Conservation (phyloP, 2,888 invertebrate species). For the Epicampocera succincta region DNA sequence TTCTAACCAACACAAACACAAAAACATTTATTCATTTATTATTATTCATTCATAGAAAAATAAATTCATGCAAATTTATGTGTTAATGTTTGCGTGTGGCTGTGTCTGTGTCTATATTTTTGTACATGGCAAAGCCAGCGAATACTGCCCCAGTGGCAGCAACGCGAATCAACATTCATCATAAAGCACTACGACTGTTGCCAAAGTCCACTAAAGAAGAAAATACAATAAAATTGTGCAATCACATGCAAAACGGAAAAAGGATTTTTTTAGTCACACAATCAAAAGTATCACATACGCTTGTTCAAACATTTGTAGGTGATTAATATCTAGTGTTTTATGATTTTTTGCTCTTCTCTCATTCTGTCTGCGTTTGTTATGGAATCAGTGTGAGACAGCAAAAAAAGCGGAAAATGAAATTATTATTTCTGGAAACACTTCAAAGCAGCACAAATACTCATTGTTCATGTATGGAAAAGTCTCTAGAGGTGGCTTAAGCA, state of each 20-base stretch:
- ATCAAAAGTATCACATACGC: conserved; percentile 11
- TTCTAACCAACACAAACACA: conserved; percentile 13
- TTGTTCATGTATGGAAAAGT: background rate
- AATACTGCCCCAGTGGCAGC: background rate
- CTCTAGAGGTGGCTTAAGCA: background rate
- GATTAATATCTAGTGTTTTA: conserved; percentile 55
- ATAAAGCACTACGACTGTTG: conserved; percentile 34
- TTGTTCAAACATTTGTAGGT: conserved; percentile 40
- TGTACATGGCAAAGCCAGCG: background rate
- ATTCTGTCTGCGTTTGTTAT: background rate
- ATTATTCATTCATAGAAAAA: conserved; percentile 21
- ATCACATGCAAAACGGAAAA: conserved; percentile 26
- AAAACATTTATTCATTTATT: conserved; percentile 27
- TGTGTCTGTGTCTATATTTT: background rate
- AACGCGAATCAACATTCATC: conserved; percentile 34
- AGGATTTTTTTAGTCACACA: conserved; percentile 46
- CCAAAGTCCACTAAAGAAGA: conserved; percentile 48
- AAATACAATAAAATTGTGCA: conserved; percentile 39
- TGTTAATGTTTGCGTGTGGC: background rate
- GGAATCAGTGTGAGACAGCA: background rate
- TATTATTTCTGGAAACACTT: background rate
- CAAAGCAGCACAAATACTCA: background rate
- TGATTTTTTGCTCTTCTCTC: conserved; percentile 1
- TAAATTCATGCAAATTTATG: conserved; percentile 54
- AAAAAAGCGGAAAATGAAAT: conserved; percentile 1